Conservation (phyloP, 2,888 invertebrate genomes). For the Drosophila diplacantha region DNA sequence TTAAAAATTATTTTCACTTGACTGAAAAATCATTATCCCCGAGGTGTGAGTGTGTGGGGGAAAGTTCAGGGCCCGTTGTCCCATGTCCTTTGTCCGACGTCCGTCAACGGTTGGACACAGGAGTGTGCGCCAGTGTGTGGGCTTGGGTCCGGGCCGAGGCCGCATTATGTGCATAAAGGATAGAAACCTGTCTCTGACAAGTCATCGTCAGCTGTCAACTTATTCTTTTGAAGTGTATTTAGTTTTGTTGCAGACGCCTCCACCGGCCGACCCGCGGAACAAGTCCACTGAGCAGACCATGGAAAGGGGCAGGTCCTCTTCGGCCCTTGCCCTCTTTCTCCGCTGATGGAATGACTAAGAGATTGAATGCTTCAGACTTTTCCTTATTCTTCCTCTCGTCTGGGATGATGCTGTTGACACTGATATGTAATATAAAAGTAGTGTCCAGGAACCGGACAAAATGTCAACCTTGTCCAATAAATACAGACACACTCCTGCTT, state of each 20-base stretch:
- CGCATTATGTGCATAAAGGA: conserved; percentile 71
- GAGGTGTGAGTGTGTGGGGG: conserved; percentile 43
- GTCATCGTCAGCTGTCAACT: conserved; percentile 77
- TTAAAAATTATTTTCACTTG: conserved; percentile 74
- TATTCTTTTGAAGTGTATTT: conserved; percentile 76
- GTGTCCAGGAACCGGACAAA: conserved; percentile 59
- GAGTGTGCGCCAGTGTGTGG: conserved; percentile 28
- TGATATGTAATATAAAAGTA: conserved; percentile 68
- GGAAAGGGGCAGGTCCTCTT: conserved; percentile 15
- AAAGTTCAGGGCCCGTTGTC: conserved; percentile 53
- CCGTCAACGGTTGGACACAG: conserved; percentile 64
- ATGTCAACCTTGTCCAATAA: conserved; percentile 68
- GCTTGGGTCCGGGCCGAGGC: conserved; percentile 7
- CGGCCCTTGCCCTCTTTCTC: conserved; percentile 9
- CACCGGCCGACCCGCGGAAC: conserved; percentile 24
- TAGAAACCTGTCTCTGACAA: conserved; percentile 75
- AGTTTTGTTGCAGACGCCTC: conserved; percentile 55
- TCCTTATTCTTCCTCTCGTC: conserved; percentile 24
- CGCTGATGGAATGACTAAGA: conserved; percentile 51
- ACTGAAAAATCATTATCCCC: conserved; percentile 75
- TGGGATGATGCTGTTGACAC: conserved; percentile 67
- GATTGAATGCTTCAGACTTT: conserved; percentile 59
- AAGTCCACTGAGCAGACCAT: conserved; percentile 5
- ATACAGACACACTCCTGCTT: conserved; percentile 39
- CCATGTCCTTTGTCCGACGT: conserved; percentile 43